These are phyloP conservation scores for Pygoscelis adeliae DNA, from an alignment of 2,113 vertebrate species.

Conservation along the genomic window DNA sequence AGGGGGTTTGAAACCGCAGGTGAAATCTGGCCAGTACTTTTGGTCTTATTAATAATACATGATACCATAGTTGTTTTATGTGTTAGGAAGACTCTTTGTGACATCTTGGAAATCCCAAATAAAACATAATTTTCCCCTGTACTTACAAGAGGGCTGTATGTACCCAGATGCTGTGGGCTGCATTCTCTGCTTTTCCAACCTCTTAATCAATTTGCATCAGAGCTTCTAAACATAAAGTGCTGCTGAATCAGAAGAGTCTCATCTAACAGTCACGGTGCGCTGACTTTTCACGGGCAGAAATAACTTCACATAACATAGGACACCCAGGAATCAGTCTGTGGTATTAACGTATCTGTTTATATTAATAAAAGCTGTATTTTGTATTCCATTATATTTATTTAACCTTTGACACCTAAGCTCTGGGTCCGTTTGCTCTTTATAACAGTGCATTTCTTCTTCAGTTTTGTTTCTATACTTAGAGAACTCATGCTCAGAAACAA, in stretches of 20 bases:
- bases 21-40: background rate
- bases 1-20: background rate
- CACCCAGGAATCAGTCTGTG: background rate
- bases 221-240: background rate
- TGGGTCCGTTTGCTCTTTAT: background rate
- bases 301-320: background rate
- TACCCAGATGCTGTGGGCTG: background rate
- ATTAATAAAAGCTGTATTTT: conserved; percentile 12
- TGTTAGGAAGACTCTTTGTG: background rate
- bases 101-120: background rate
- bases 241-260: background rate
- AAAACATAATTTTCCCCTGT: background rate
- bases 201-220: background rate
- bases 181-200: background rate
- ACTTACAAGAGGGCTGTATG: background rate
- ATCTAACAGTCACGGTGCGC: background rate
- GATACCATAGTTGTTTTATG: background rate
- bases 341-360: background rate
- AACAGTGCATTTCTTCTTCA: background rate
- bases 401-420: conserved; percentile 10
- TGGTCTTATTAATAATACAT: background rate
- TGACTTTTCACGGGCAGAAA: background rate
- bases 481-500: background rate
- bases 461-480: conserved; percentile 37
- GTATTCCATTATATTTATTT: conserved; percentile 7